Evolutionary conservation across 2,113 vertebrate species (phyloP).

Genomic region (Pogonocichla stellata): DNA sequence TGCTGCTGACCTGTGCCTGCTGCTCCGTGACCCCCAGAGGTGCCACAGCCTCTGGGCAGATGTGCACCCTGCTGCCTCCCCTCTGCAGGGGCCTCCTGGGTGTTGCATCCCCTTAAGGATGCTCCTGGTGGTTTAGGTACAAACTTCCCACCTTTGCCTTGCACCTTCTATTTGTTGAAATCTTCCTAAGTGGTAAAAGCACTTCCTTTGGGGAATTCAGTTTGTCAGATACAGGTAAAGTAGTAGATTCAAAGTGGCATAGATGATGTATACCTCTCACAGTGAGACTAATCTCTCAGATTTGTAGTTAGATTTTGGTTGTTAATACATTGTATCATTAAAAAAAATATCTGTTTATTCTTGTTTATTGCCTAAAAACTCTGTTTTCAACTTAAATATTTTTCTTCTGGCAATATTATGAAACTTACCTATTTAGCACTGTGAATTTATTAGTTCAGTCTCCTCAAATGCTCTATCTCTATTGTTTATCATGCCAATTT

Average conservation of each 20-base stretch:
- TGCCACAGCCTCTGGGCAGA: neutral
- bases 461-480: neutral
- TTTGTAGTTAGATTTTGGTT: neutral
- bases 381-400: neutral
- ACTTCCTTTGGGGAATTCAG: neutral
- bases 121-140: neutral
- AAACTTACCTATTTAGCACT: neutral
- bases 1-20: neutral
- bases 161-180: neutral
- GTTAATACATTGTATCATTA: rapidly evolving
- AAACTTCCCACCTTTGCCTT: neutral
- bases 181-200: neutral
- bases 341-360: neutral
- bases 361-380: neutral
- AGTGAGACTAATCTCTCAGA: neutral
- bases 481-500: neutral
- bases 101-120: neutral
- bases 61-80: too few relatives aligned
- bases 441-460: neutral
- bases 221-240: neutral
- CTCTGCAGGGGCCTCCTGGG: neutral
- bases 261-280: neutral
- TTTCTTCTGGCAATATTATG: neutral
- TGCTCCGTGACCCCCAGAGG: neutral
- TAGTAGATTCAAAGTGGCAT: neutral